phyloP scores from a whole-genome alignment of 1,140 invertebrate species.

The Anastrepha obliqua region DNA sequence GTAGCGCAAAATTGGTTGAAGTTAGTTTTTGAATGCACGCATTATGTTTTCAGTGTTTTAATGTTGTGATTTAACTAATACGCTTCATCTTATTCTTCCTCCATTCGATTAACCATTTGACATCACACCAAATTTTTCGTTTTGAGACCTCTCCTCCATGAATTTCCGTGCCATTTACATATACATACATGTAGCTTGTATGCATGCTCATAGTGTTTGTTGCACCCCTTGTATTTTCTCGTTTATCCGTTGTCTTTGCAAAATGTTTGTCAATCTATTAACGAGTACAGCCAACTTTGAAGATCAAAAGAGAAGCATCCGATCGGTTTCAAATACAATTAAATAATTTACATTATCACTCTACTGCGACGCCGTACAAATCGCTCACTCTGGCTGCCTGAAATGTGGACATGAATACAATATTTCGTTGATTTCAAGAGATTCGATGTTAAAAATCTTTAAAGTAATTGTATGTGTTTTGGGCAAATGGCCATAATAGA shows the following conservation, averaged over 20 bases:
- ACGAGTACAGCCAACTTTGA: no score
- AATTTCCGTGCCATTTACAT: neutral
- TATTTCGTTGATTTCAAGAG: no score
- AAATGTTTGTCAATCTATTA: neutral
- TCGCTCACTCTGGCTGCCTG: neutral
- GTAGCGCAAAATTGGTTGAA: neutral
- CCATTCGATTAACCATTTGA: neutral
- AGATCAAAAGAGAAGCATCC: neutral
- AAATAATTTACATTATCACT: neutral
- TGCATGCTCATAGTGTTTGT: neutral
- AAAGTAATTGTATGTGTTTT: no score
- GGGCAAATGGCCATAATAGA: no score
- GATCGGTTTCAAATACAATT: neutral
- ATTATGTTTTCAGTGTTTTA: slow-evolving; percentile 4
- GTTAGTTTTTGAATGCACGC: neutral
- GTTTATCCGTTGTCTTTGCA: neutral
- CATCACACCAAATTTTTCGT: neutral
- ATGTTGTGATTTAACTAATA: neutral
- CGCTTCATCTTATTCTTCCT: neutral
- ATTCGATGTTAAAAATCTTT: no score
- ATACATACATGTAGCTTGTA: no score
- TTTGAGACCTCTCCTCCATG: neutral
- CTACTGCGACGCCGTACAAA: neutral
- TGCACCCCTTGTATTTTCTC: neutral
- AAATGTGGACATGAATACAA: neutral